Base-by-base conservation (phyloP, 2,888 invertebrate genomes). In the Pterostichus niger region DNA sequence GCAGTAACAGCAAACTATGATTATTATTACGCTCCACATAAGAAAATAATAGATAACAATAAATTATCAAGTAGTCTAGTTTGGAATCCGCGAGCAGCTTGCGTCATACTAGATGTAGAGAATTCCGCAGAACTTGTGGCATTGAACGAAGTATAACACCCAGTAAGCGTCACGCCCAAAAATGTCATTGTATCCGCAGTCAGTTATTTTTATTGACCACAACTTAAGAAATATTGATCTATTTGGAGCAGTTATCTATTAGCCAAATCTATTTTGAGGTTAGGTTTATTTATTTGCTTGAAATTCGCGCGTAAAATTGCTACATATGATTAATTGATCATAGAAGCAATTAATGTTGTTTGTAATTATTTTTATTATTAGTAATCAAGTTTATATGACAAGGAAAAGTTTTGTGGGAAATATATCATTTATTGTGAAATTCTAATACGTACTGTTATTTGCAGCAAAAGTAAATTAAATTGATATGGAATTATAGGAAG, bases 71-170 rank as follows among this genome's bases (percentile, higher is more conserved):
- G 40, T 40, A 40, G 17, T 56, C 56, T 0, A 56, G 17, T 10
- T 15, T 52, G 52, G 52, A 52, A 52, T 52, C 10, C 52, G 52
- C 56, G 17, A 3, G 6, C 17, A 9, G 11, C 56, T 56, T 56
- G 13, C 56, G 56, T 56, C 56, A 56, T 56, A 49, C 49, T 49
- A 49, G 49, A 49, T 6, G n/a, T 31, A 11, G n/a, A 44, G 44
- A 71, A 71, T 71, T 71, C 44, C 68, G 11, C 68, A 40, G 68
- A 15, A 10, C 40, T 40, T 56, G 17, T 71, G 68, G 44, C 68
- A 71, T 71, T 64, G 64, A 64, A 64, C 17, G 35, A 71, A 71
- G 15, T 71, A 44, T 15, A 71, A 44, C 68, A 64, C 64, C n/a
- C 24, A 13, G 17, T 17, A 7, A 35, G 40, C n/a, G 68, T 9